These are phyloP conservation scores for Drosophila santomea DNA, from an alignment of 1,140 invertebrate genomes.

Conservation along the genomic window DNA sequence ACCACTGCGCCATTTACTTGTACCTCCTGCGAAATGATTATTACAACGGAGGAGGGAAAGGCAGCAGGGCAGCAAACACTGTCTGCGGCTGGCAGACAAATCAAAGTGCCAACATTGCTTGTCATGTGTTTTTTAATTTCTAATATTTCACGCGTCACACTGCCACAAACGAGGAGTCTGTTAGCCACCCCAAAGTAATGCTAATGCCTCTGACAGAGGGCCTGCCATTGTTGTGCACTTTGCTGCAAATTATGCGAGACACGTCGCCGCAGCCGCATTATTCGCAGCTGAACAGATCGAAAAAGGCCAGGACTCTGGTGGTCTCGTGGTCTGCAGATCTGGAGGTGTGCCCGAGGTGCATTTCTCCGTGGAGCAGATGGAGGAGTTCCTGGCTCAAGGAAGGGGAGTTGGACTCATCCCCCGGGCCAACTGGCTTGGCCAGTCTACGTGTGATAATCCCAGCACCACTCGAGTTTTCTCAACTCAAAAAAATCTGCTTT, in stretches of 20 bases:
- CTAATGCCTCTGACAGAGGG: constrained; percentile 43
- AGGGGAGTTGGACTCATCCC: constrained; percentile 17
- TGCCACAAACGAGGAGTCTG: background rate
- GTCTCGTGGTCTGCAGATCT: constrained; percentile 65
- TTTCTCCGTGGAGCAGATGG: background rate
- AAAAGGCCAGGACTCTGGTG: constrained; percentile 20
- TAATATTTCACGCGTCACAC: constrained; percentile 76
- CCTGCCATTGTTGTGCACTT: constrained; percentile 77
- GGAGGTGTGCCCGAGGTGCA: constrained; percentile 76
- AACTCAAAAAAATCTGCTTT: background rate
- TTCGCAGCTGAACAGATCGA: constrained; percentile 6
- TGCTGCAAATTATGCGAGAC: constrained; percentile 78
- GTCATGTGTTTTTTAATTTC: constrained; percentile 83
- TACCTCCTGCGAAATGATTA: constrained; percentile 54
- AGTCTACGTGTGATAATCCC: constrained; percentile 68
- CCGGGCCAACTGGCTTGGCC: constrained; percentile 13
- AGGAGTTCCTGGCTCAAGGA: background rate
- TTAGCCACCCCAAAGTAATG: background rate
- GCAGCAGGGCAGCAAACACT: constrained; percentile 7
- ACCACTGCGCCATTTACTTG: constrained; percentile 6
- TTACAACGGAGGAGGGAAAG: constrained; percentile 40
- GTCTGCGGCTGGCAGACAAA: constrained; percentile 72
- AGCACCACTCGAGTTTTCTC: constrained; percentile 8
- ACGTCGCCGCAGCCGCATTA: constrained; percentile 47
- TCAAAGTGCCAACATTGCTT: constrained; percentile 70